Percentiles rank a stretch among this genome's conserved stretches.
phyloP scores from a whole-genome alignment of 2,797 vertebrate species.

The Euphonia xanthogaster region DNA sequence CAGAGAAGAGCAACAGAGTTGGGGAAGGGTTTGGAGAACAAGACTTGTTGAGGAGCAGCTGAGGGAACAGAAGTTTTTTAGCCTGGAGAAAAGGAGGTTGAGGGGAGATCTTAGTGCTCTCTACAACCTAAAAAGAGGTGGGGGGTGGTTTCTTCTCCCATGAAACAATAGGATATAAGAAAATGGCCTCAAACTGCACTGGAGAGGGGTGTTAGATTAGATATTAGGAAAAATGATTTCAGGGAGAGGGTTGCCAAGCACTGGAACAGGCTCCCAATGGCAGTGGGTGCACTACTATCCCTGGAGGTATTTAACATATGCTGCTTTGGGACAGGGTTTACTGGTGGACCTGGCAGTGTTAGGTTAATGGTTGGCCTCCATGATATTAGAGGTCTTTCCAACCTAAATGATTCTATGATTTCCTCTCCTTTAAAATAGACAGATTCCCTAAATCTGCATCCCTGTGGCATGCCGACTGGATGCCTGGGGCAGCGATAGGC shows the following conservation, averaged over 20 bases:
- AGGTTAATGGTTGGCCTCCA: not conserved
- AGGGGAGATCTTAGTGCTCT: not conserved
- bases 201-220: no score
- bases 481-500: rapidly evolving
- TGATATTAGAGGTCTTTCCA: not conserved
- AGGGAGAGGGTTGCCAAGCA: not conserved
- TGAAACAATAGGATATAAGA: not conserved
- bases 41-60: not conserved
- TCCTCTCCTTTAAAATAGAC: not conserved
- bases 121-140: not conserved
- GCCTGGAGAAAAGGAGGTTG: not conserved
- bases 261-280: not conserved
- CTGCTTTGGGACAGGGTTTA: not conserved
- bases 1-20: not conserved
- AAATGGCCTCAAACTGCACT: not conserved
- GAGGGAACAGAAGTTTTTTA: not conserved
- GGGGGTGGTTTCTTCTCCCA: not conserved
- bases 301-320: not conserved
- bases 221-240: not conserved
- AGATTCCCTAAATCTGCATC: not conserved
- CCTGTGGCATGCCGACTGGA: rapidly evolving
- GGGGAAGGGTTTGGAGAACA: not conserved
- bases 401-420: not conserved
- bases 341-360: not conserved
- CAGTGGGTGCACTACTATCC: not conserved